Base-by-base conservation (phyloP, 37 sponge, comb jelly and placozoan genomes). In the Halichondria panicea region DNA sequence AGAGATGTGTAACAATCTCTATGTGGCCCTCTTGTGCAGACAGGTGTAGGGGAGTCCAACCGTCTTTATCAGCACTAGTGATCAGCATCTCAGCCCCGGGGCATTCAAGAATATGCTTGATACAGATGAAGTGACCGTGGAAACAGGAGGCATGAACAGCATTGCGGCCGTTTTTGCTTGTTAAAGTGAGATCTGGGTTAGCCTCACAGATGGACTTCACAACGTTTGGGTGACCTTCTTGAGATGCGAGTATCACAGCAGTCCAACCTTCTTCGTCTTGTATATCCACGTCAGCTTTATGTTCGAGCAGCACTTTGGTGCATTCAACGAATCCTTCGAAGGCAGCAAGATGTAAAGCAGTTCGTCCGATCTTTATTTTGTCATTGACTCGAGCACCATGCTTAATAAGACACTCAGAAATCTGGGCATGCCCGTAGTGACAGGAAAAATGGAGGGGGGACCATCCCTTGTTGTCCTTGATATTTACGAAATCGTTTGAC, bases 261-360 rank as follows among this genome's bases (percentile, higher is more conserved):
- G 92, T 86, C 92, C 92, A 91, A 0, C 87, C 87, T 43, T 84
- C 92, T 43, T 91, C 92, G 36, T 84, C 87, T 52, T 91, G 92
- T 11, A 86, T 43, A 63, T 93, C 71, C 3, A 85, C 73, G 27
- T 89, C 73, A 1, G 78, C 85, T 18, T 42, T 48, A 1, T 70
- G 31, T 55, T 82, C 62, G 5, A 93, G 83, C 5, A 88, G 79
- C 11, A 84, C 43, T 36, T 77, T 76, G 27, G 89, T 68, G 63
- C 84, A 82, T 61, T 89, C 90, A 1, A 68, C 56, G 57, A 85
- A 79, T 4, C 94, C 94, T 66, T 88, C 88, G 72, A 88, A 88
- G 19, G 87, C 94, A 13, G 94, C 90, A 18, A 93, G 62, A 58
- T 93, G 94, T 4, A 93, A 78, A 2, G 90, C 76, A 1, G 94